Percentiles rank a stretch among this genome's conserved stretches.
Evolutionary conservation across 2,113 vertebrate genomes (phyloP).

Genomic region (Hystrix cristata): DNA sequence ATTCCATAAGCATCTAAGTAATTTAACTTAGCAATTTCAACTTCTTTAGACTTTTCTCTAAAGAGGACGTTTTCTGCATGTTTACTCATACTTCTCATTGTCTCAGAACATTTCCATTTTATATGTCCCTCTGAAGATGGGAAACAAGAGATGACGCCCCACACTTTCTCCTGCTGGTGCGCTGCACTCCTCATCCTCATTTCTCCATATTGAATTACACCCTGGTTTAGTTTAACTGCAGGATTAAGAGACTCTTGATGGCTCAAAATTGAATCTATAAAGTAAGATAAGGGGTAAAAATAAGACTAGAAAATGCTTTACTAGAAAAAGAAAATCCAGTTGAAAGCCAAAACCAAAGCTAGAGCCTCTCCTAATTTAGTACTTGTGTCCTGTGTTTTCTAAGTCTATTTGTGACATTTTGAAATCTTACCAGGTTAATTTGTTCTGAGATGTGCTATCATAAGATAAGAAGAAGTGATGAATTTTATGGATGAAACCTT

Average conservation of each 20-base stretch:
- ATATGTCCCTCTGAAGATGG: constrained; percentile 57
- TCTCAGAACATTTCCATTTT: constrained; percentile 62
- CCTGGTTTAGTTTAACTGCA: constrained; percentile 49
- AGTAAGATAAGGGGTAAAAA: neutral
- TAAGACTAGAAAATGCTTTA: constrained; percentile 31
- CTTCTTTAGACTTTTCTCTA: constrained; percentile 56
- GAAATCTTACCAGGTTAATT: neutral
- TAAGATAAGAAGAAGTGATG: constrained; percentile 47
- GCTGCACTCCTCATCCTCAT: neutral
- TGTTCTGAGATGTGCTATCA: neutral
- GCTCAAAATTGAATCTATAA: constrained; percentile 27
- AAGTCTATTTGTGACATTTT: constrained; percentile 24
- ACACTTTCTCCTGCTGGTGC: neutral
- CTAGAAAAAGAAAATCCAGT: neutral
- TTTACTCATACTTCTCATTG: constrained; percentile 29
- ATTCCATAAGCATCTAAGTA: constrained; percentile 36
- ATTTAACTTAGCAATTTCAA: constrained; percentile 41
- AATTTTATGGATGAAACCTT: constrained; percentile 41
- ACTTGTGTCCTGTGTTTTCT: constrained; percentile 1
- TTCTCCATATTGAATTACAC: neutral
- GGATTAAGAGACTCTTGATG: neutral
- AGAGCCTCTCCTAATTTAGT: neutral
- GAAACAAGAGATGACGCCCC: neutral
- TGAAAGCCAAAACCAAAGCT: neutral
- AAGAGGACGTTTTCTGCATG: constrained; percentile 27